Evolutionary conservation across 2,113 vertebrate genomes (phyloP).

Genomic region (Panthera leo): DNA sequence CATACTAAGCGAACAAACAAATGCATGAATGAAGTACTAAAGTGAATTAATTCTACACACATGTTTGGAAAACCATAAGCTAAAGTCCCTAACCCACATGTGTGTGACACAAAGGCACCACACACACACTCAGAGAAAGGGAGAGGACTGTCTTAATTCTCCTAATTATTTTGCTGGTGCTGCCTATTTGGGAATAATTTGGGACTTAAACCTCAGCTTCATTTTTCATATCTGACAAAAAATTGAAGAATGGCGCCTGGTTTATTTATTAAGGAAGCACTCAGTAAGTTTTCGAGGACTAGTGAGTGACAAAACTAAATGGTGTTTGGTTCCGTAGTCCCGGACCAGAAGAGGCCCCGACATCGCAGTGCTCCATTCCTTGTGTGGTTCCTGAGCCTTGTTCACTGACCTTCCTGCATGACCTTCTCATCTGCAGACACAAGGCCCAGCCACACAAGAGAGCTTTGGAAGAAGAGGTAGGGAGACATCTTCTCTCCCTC

Average conservation of each 20-base stretch:
- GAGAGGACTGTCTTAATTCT: too few relatives aligned
- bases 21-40: neutral
- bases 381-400: neutral
- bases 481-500: neutral
- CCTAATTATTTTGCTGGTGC: too few relatives aligned
- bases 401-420: neutral
- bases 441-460: neutral
- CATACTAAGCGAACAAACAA: neutral
- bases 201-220: neutral
- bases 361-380: too few relatives aligned
- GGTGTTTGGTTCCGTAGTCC: neutral
- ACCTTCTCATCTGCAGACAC: neutral
- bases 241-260: neutral
- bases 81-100: neutral
- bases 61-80: constrained; percentile 3
- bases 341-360: neutral
- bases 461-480: neutral
- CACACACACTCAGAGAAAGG: neutral
- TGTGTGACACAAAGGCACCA: neutral
- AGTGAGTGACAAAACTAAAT: neutral
- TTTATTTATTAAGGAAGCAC: neutral
- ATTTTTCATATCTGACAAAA: neutral
- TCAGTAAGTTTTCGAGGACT: neutral
- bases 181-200: neutral
- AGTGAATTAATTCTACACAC: neutral